Evolutionary conservation across 2,797 vertebrate species (phyloP), one percentile per base, ranked within the genome.

Genomic region (Coregonus sp.): DNA sequence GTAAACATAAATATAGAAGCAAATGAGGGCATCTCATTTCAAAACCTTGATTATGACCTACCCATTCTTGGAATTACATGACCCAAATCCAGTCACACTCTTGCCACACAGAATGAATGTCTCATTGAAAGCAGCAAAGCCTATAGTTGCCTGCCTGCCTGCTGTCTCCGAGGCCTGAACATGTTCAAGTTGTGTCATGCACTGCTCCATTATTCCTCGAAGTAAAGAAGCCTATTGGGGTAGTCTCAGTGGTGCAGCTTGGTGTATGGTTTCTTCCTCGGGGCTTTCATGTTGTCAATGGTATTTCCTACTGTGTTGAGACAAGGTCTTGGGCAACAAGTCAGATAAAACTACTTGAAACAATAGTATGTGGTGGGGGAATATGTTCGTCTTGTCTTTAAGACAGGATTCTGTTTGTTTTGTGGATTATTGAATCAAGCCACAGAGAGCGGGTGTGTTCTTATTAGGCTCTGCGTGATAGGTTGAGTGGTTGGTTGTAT

Each of bases 121-220:
- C 85, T 84, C 86, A 86, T 86, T 79, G 74, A 63, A 78, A 84
- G 75, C 40, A 84, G 76, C 78, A 79, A 86, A 86, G 84, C 83
- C 87, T 88, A 78, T 85, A 88, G 80, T 90, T 89, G 84, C 85
- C 81, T 75, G 73, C 79, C 84, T 74, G 63, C 73, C 82, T 47
- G 40, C 9, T 47, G 59, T 20, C n/a, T 61, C 15, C 6, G 20
- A 61, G n/a, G 40, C 33, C 68, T 72, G 15, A 84, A 84, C 85
- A 73, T 79, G 33, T 79, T 83, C 91, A 91, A 88, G 92, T 92
- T 88, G 25, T 66, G 72, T 92, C 91, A 89, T 86, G 90, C 82
- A 79, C 69, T 52, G 35, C 81, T 82, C 88, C 86, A 84, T 87
- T 87, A 90, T 89, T 86, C 76, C 84, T 73, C 75, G 80, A 80